Evolutionary conservation across 2,888 invertebrate genomes (phyloP), one percentile per base, ranked within the genome.

Genomic region (Salpingus planirostris): DNA sequence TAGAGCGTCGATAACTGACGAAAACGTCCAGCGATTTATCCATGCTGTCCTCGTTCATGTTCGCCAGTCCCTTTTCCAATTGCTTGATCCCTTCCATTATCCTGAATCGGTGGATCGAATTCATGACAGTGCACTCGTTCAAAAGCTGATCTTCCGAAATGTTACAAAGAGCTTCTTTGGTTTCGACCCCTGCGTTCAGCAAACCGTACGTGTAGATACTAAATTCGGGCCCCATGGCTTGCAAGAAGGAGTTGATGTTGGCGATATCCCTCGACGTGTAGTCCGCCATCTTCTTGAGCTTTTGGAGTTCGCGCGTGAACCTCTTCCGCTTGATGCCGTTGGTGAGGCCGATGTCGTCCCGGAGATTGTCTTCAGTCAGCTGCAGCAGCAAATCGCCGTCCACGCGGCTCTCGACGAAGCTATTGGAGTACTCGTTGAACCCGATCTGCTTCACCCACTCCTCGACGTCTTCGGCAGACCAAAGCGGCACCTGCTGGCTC

Each of bases 361-460:
- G 78, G 31, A 98, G 75, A 69, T 95, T 93, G 31, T 86, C 84
- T 64, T 95, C 96, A 6, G 83, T 86, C 43, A 98, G 70, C 62
- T 91, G 89, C 34, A 98, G 68, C 42, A 98, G 68, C 29, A 98
- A 71, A 70, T 98, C 98, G 4, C 97, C 97, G 62, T 98, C 98
- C 15, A 98, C 96, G 62, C 89, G 76, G 55, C 93, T 91, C 32
- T 87, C 85, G 24, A 80, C 77, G 60, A 98, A 97, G 60, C 83
- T 83, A 2, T 68, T 71, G 2, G 85, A 80, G 51, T 83, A 91
- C 55, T 86, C 82, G 10, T 77, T 74, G 62, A 96, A 97, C 0
- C 95, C 95, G 53, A 95, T 93, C 73, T 97, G 96, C 59, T 90
- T 91, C 1, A 98, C 91, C 97, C 97, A 98, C 66, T 96, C 93